A percentile compares a stretch with the other conserved stretches of the same genome.
Conservation (phyloP, 2,888 invertebrate species). For the Teinopalpus imperialis region DNA sequence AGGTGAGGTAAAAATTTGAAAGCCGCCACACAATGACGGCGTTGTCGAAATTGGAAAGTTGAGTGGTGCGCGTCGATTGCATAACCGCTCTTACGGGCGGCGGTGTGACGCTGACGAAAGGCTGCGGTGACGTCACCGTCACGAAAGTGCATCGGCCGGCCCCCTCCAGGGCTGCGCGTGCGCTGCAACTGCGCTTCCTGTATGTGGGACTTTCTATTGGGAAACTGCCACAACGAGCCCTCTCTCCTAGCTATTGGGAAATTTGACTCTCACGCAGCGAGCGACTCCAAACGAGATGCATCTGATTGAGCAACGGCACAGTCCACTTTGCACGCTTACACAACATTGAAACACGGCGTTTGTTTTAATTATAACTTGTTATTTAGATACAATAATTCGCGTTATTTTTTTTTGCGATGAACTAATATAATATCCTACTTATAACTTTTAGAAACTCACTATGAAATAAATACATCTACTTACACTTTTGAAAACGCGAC, state of each 20-base stretch:
- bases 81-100: slow-evolving; percentile 75
- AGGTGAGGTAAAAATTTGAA: slow-evolving; percentile 78
- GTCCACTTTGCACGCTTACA: slow-evolving; percentile 60
- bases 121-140: slow-evolving; percentile 69
- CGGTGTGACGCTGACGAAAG: slow-evolving; percentile 77
- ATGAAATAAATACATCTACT: no score
- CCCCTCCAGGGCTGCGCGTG: slow-evolving; percentile 47
- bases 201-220: slow-evolving; percentile 78
- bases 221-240: slow-evolving; percentile 59
- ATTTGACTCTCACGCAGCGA: slow-evolving; percentile 63
- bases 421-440: no score
- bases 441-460: no score
- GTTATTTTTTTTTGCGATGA: no score
- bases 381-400: no score
- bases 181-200: slow-evolving; percentile 60
- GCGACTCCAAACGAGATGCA: slow-evolving; percentile 68
- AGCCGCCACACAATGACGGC: slow-evolving; percentile 80
- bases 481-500: slow-evolving; percentile 56
- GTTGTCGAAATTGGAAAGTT: slow-evolving; percentile 82
- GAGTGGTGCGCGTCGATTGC: slow-evolving; percentile 75
- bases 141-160: slow-evolving; percentile 79
- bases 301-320: slow-evolving; percentile 66
- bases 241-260: slow-evolving; percentile 59
- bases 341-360: slow-evolving; percentile 46
- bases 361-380: slow-evolving; percentile 24